phyloP scores from a whole-genome alignment of 2,797 vertebrate species.

The Oreortyx pictus region DNA sequence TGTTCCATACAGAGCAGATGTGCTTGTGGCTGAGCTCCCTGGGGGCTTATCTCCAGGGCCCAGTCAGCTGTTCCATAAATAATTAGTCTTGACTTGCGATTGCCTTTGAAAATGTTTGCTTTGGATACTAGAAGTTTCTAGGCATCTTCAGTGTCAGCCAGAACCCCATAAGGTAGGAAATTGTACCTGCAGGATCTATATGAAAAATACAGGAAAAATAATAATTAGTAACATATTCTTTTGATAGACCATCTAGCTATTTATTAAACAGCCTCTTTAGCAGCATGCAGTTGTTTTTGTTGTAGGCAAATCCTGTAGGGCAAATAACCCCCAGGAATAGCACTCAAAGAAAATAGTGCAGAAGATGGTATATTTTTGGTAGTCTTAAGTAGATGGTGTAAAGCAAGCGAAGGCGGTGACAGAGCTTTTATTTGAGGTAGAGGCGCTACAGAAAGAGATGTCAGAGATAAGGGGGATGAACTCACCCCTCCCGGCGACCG shows the following conservation, averaged over 20 bases:
- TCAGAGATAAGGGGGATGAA: no score
- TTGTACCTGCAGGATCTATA: neutral
- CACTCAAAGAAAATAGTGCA: no score
- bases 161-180: neutral
- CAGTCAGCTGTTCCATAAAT: neutral
- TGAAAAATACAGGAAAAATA: neutral
- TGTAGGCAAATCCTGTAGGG: neutral
- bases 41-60: neutral
- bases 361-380: no score
- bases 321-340: no score
- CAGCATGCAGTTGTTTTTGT: neutral
- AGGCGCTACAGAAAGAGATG: no score
- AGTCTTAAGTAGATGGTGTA: no score
- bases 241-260: neutral
- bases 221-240: neutral
- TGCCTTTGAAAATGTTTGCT: neutral
- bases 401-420: no score
- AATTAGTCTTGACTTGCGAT: neutral
- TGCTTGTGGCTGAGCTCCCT: neutral
- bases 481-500: no score
- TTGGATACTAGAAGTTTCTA: neutral
- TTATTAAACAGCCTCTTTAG: neutral
- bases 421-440: no score
- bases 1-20: neutral
- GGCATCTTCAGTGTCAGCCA: neutral